These are phyloP conservation scores for Xestia rhomboidea DNA, from an alignment of 2,888 invertebrate genomes.

Conservation along the genomic window DNA sequence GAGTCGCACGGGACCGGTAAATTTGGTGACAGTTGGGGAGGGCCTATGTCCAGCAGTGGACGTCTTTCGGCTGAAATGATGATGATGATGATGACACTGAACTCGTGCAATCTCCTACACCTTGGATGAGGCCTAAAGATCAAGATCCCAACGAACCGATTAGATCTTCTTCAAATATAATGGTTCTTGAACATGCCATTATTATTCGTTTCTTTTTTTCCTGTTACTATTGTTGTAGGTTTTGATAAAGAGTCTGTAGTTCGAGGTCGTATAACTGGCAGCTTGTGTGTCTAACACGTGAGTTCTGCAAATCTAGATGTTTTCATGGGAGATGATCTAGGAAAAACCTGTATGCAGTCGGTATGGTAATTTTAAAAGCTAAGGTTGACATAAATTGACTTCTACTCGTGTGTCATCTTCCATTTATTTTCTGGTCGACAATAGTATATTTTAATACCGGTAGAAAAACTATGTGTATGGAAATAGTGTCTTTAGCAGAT, in stretches of 20 bases:
- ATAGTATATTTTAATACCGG: background rate
- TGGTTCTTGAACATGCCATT: conserved; percentile 18
- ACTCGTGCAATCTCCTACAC: background rate
- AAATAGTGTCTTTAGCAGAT: background rate
- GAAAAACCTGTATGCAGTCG: background rate
- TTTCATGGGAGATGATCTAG: background rate
- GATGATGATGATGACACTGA: no score
- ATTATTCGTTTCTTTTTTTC: conserved; percentile 47
- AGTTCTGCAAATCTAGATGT: conserved; percentile 21
- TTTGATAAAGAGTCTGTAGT: conserved; percentile 26
- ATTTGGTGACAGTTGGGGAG: no score
- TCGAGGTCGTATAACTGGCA: conserved; percentile 42
- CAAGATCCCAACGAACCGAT: conserved; percentile 42
- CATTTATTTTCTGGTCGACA: background rate
- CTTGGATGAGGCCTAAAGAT: conserved; percentile 30
- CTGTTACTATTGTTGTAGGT: conserved; percentile 46
- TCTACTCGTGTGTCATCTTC: background rate
- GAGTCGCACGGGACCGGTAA: no score
- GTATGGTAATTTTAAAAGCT: background rate
- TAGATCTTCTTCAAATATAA: conserved; percentile 50
- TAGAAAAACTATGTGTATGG: background rate
- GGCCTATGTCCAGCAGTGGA: no score
- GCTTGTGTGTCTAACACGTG: conserved; percentile 28
- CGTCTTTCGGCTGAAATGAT: no score
- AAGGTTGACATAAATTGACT: background rate